Evolutionary conservation across 2,888 invertebrate genomes (phyloP), one percentile per base, ranked within the genome.

Genomic region (Slavum lentiscoides): DNA sequence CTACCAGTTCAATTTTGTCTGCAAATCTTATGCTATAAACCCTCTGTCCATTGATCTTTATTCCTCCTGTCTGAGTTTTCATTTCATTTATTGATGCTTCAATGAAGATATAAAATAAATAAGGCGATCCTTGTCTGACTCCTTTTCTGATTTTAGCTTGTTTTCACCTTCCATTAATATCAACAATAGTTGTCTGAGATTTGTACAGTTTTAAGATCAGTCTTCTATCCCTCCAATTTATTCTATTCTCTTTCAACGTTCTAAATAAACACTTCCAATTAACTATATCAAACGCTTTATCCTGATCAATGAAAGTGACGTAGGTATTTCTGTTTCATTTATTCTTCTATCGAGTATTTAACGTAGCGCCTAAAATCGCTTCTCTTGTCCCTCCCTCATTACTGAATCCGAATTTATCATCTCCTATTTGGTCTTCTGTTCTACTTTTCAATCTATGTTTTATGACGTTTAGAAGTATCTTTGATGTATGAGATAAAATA

Each of bases 11-110:
- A 37, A 75, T 66, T 53, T 66, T 67, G 30, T 67, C 75, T 67
- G 30, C 15, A 62, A 62, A 62, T 37, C 15, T 23, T 64, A 64
- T 19, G 19, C 64, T 64, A 19, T 64, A 66, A 39, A n/a, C n/a
- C n/a, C n/a, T n/a, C n/a, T n/a, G n/a, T n/a, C n/a, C n/a, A 76
- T 76, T 76, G 64, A 76, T 66, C 49, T 64, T 76, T 66, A 76
- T 53, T 62, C 76, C 67, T 66, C 39, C 43, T 43, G 43, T 76
- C 66, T 67, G 55, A 49, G 55, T 58, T 76, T 76, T 76, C 67
- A 67, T 21, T 64, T 55, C 30, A 58, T 76, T 64, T 23, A 76
- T 76, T 30, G 66, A 58, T 23, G 64, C 39, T 76, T 76, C 76
- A 67, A 76, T 76, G 66, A 67, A 76, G 37, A 76, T 64, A 13